A percentile compares a stretch with the other conserved stretches of the same genome.
These are phyloP conservation scores for Ictidomys tridecemlineatus DNA, from an alignment of 2,113 vertebrate species.

Conservation along the genomic window DNA sequence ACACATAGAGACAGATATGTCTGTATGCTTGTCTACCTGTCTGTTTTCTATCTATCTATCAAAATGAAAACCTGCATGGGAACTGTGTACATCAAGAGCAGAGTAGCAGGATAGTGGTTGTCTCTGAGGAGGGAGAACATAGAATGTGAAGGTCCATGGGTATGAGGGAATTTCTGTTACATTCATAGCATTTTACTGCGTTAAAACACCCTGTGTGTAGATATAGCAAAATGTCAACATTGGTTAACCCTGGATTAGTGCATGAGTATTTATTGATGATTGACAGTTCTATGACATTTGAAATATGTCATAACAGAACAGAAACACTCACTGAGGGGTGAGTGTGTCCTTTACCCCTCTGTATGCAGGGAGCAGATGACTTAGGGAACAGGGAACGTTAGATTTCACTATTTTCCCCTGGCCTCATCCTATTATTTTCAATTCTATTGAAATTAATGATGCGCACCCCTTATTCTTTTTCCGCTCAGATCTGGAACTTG, in stretches of 20 bases:
- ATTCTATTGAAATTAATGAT: slow-evolving; percentile 76
- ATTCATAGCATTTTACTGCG: not conserved
- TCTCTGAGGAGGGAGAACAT: not conserved
- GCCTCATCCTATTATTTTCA: slow-evolving; percentile 56
- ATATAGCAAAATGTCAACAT: not conserved
- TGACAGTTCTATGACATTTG: not conserved
- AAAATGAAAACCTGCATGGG: not conserved
- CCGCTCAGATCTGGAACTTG: slow-evolving; percentile 58
- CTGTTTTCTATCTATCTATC: not conserved
- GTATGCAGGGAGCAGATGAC: slow-evolving; percentile 16
- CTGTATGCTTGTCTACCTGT: not conserved
- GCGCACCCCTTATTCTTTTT: slow-evolving; percentile 68
- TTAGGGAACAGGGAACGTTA: slow-evolving; percentile 11
- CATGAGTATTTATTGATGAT: not conserved
- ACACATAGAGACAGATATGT: not conserved
- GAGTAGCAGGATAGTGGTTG: not conserved
- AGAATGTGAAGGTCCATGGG: not conserved
- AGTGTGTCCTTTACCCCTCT: not conserved
- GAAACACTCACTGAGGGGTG: not conserved
- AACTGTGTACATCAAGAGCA: not conserved
- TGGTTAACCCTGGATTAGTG: not conserved
- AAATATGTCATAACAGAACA: not conserved
- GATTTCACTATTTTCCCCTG: slow-evolving; percentile 50
- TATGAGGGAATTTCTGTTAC: not conserved
- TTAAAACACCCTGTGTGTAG: not conserved